A percentile compares a stretch with the other conserved stretches of the same genome.
Evolutionary conservation across 2,888 invertebrate genomes (phyloP).

Genomic region (Ashinkailepas kermadecensis): DNA sequence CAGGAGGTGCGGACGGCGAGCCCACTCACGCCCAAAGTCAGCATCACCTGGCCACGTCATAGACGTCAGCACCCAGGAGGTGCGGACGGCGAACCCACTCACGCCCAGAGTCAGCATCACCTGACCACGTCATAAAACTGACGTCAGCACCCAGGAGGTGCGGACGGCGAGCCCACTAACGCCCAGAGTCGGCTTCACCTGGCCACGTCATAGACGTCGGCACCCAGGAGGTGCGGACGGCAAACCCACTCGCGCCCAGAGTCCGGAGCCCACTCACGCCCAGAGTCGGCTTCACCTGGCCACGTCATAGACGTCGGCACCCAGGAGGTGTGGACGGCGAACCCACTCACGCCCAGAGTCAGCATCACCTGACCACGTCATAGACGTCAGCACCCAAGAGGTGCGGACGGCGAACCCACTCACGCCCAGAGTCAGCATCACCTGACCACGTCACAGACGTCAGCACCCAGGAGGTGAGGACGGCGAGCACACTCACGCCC

Average conservation of each 20-base stretch:
- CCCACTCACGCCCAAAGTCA: background rate
- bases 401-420: background rate
- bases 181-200: constrained; percentile 3
- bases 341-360: background rate
- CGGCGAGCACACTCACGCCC: background rate
- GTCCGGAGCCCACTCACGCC: background rate
- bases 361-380: background rate
- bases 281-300: background rate
- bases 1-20: background rate
- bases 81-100: background rate
- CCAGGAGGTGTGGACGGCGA: background rate
- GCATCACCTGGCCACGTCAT: background rate
- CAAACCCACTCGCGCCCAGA: no score
- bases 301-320: background rate
- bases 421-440: constrained; percentile 3
- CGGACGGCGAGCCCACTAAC: background rate
- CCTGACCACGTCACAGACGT: background rate
- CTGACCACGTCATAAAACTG: background rate
- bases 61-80: background rate
- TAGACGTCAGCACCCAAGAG: background rate
- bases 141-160: background rate
- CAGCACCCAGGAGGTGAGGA: background rate
- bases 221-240: background rate
- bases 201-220: background rate
- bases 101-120: no score